These are phyloP conservation scores for Leptopilina myrica DNA, from an alignment of 2,888 invertebrate species.

Conservation along the genomic window DNA sequence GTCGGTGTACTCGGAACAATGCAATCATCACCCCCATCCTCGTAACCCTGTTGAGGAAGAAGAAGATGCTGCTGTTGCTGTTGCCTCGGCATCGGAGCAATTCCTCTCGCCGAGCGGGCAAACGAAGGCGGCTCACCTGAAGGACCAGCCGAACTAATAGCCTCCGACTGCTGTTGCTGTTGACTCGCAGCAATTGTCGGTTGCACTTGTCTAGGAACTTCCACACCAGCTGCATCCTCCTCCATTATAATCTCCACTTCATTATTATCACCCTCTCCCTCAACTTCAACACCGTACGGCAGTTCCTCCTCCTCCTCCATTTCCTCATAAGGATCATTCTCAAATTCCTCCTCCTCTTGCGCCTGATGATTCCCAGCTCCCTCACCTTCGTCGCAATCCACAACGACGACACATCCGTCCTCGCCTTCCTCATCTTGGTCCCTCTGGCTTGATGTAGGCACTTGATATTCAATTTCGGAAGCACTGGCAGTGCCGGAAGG, in stretches of 20 bases:
- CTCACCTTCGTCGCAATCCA: conserved; percentile 89
- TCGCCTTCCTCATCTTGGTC: conserved; percentile 83
- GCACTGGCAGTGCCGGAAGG: conserved; percentile 69
- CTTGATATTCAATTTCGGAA: conserved; percentile 75
- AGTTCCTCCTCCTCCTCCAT: conserved; percentile 75
- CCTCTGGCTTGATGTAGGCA: conserved; percentile 91
- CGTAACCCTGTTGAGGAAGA: conserved; percentile 79
- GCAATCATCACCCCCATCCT: conserved; percentile 85
- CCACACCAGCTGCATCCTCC: conserved; percentile 79
- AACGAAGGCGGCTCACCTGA: conserved; percentile 73
- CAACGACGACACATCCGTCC: conserved; percentile 87
- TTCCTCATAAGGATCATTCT: conserved; percentile 77
- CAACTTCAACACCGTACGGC: conserved; percentile 73
- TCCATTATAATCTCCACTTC: conserved; percentile 81
- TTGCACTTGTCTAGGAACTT: conserved; percentile 81
- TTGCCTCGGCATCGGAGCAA: conserved; percentile 78
- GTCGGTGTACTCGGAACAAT: conserved; percentile 95
- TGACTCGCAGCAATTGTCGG: conserved; percentile 76
- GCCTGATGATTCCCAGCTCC: conserved; percentile 76
- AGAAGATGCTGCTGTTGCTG: conserved; percentile 78
- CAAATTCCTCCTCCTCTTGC: conserved; percentile 77
- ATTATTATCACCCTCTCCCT: conserved; percentile 80
- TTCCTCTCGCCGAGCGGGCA: conserved; percentile 74
- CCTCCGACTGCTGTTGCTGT: conserved; percentile 80
- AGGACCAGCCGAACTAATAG: conserved; percentile 84